Evolutionary conservation across 1,140 invertebrate genomes (phyloP).

Genomic region (Acarapis woodi): DNA sequence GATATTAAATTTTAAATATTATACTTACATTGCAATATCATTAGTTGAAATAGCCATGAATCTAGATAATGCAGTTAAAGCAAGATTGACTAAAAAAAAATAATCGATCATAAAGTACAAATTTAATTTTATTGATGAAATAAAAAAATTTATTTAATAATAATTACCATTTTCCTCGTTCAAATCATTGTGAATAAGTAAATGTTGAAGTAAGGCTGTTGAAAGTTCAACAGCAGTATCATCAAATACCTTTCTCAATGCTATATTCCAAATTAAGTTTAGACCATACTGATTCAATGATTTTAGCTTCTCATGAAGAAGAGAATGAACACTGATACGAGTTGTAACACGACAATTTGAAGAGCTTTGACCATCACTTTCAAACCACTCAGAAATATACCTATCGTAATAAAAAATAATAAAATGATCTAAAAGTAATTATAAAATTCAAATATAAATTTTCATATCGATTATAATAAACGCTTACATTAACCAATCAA

Average conservation of each 20-base stretch:
- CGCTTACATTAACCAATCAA: constrained; percentile 67
- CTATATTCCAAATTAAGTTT: constrained; percentile 62
- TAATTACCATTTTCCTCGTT: constrained; percentile 32
- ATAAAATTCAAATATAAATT: constrained; percentile 38
- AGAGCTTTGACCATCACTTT: constrained; percentile 26
- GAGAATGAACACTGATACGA: constrained; percentile 52
- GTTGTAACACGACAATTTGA: constrained; percentile 70
- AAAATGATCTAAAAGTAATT: background rate
- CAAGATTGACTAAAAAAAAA: constrained; percentile 10
- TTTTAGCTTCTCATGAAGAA: constrained; percentile 35
- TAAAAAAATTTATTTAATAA: background rate
- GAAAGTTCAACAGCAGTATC: constrained; percentile 68
- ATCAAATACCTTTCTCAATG: constrained; percentile 77
- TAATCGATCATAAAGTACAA: background rate
- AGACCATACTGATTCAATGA: constrained; percentile 41
- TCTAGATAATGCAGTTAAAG: constrained; percentile 29
- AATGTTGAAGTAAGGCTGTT: constrained; percentile 67
- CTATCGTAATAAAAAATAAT: too few relatives aligned
- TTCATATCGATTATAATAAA: too few relatives aligned
- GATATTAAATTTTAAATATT: too few relatives aligned
- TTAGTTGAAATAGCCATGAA: constrained; percentile 44
- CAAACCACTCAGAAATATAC: constrained; percentile 35
- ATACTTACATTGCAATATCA: constrained; percentile 40
- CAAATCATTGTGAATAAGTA: constrained; percentile 35
- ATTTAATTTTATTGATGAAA: background rate